Conservation (phyloP, 2,888 invertebrate species). For the Drosophila mimica region DNA sequence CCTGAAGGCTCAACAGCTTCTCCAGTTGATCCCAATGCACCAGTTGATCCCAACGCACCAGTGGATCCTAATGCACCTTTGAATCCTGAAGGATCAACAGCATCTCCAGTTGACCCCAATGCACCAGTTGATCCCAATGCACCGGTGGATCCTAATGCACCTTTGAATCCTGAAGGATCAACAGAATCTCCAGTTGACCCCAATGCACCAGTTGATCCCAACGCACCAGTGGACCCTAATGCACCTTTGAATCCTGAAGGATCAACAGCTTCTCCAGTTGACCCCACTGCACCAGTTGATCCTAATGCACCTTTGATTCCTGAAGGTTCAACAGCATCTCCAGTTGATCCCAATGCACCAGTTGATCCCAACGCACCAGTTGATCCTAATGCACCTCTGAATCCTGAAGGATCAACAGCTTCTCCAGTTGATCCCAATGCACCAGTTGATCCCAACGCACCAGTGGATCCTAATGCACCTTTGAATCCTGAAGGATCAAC, state of each 20-base stretch:
- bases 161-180: too few species aligned
- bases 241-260: conserved; percentile 21
- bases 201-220: background rate
- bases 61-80: conserved; percentile 12
- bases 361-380: conserved; percentile 17
- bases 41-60: conserved; percentile 20
- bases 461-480: conserved; percentile 16
- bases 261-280: conserved; percentile 3
- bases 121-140: background rate
- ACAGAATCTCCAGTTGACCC: background rate
- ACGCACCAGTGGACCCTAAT: conserved; percentile 21
- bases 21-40: background rate
- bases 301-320: conserved; percentile 7
- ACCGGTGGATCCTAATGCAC: rapidly evolving
- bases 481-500: too few species aligned
- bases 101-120: rapidly evolving
- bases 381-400: background rate
- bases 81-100: too few species aligned
- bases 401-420: too few species aligned
- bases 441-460: conserved; percentile 21
- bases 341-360: conserved; percentile 28
- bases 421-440: conserved; percentile 18
- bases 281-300: conserved; percentile 22
- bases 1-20: background rate
- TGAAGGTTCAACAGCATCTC: too few species aligned